These are phyloP conservation scores for Agapornis canus DNA, from an alignment of 2,797 vertebrate species.

Conservation along the genomic window DNA sequence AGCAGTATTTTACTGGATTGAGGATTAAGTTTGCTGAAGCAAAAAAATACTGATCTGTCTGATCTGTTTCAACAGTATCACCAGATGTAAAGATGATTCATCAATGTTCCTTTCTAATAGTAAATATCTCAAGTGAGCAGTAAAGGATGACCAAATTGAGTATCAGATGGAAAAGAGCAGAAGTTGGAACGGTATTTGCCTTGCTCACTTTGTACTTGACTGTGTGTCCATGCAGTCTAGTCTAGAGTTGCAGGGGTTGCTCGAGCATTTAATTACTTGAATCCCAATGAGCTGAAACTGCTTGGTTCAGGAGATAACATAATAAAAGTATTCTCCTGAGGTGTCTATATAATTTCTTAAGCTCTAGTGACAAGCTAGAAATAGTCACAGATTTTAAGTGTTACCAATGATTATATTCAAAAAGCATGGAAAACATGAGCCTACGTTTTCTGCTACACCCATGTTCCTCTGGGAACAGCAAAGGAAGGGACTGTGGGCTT, in stretches of 20 bases:
- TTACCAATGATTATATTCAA: background rate
- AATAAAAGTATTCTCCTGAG: slow-evolving; percentile 42
- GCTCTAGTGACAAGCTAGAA: background rate
- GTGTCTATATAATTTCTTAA: background rate
- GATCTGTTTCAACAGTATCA: slow-evolving; percentile 5
- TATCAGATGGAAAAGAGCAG: slow-evolving; percentile 34
- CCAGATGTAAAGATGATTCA: slow-evolving; percentile 1
- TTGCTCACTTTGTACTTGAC: slow-evolving; percentile 6
- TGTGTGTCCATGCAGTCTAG: background rate
- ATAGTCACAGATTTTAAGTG: slow-evolving; percentile 22
- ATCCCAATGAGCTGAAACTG: slow-evolving; percentile 40
- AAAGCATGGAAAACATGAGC: background rate
- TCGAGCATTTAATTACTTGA: slow-evolving; percentile 62
- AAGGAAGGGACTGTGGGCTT: background rate
- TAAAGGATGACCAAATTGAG: slow-evolving; percentile 44
- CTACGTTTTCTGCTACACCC: background rate
- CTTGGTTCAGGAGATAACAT: slow-evolving; percentile 18
- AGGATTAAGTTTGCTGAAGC: slow-evolving; percentile 51
- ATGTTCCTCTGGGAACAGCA: background rate
- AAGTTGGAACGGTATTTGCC: background rate
- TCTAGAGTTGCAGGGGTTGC: background rate
- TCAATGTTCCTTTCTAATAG: slow-evolving; percentile 13
- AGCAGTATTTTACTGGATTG: background rate
- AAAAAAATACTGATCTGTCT: background rate
- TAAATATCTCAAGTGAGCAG: slow-evolving; percentile 21